Evolutionary conservation across 2,797 vertebrate genomes (phyloP), one percentile per base, ranked within the genome.

Genomic region (Trichosurus vulpecula): DNA sequence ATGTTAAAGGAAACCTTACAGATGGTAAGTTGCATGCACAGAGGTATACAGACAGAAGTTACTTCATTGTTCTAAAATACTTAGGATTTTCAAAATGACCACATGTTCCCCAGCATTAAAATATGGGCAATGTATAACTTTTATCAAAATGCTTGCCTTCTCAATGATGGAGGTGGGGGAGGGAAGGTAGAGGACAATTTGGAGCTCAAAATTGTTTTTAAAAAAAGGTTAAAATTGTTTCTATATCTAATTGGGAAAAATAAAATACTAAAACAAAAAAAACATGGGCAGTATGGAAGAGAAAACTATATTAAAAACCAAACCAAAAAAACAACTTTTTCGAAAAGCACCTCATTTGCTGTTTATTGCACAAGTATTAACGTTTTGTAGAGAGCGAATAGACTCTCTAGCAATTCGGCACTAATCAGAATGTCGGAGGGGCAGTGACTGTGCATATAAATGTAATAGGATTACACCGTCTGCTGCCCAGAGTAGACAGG

Each of bases 361-460:
- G 87, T 91, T 95, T n/a, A 93, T 25, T 31, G 74, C n/a, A n/a
- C 31, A 56, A 6, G 2, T 81, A 92, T 93, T 91, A 61, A 81
- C n/a, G 90, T 57, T 90, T 92, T 92, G 31, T 30, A 55, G 53
- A 91, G 58, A 92, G 93, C 57, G 5, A 12, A 27, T 29, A 47
- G 27, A 54, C 94, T 47, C 61, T 92, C 41, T 6, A 31, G 92
- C n/a, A 90, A 56, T 54, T 90, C 51, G 74, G 41, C 74, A 87
- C 74, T 87, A 87, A 87, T 87, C 74, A 51, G 54, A 92, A 47
- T 52, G 53, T 52, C 35, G 93, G 91, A 87, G 52, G 55, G 90
- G 93, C 47, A 19, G 66, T 91, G 41, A 19, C 61, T 0, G 25
- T 25, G 54, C 87, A 54, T 8, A 31, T 16, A 14, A 6, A 90